These are phyloP conservation scores for Zenarchopterus dispar DNA, from an alignment of 2,797 vertebrate genomes.

Conservation along the genomic window DNA sequence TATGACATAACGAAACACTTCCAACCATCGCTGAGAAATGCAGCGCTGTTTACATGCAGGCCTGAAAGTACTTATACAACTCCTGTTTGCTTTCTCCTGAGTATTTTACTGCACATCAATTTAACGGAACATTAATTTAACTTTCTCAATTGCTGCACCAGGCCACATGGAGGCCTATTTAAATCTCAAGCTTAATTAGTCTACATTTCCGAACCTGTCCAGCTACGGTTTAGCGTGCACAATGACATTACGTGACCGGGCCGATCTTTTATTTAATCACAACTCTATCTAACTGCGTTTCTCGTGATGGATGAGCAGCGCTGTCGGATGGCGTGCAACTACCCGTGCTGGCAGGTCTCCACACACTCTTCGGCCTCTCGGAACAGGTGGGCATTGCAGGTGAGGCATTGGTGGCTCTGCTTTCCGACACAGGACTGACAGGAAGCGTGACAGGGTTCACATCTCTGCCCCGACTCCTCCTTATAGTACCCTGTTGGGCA, in stretches of 20 bases:
- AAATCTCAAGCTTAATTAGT: constrained; percentile 66
- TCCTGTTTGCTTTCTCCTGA: constrained; percentile 47
- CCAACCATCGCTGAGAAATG: constrained; percentile 1
- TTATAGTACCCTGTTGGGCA: constrained; percentile 86
- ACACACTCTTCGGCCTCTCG: constrained; percentile 86
- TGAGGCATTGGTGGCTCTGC: constrained; percentile 85
- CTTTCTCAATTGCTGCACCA: constrained; percentile 49
- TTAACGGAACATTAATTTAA: constrained; percentile 73
- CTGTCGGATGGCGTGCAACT: constrained; percentile 34
- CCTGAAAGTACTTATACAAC: constrained; percentile 27
- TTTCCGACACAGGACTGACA: constrained; percentile 87
- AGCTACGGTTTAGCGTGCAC: constrained; percentile 18
- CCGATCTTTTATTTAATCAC: constrained; percentile 49
- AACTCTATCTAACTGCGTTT: constrained; percentile 12
- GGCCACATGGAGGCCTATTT: constrained; percentile 50
- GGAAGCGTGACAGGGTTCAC: constrained; percentile 85
- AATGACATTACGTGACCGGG: constrained; percentile 27
- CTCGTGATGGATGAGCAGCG: constrained; percentile 35
- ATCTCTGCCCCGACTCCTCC: constrained; percentile 74
- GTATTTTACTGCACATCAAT: constrained; percentile 68
- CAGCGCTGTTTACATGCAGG: background rate
- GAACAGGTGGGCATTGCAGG: constrained; percentile 85
- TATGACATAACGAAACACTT: constrained; percentile 26
- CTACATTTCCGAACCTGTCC: constrained; percentile 32
- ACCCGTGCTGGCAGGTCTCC: constrained; percentile 83